Conservation (phyloP, 2,797 vertebrate genomes). For the Amphiprion clarkii region DNA sequence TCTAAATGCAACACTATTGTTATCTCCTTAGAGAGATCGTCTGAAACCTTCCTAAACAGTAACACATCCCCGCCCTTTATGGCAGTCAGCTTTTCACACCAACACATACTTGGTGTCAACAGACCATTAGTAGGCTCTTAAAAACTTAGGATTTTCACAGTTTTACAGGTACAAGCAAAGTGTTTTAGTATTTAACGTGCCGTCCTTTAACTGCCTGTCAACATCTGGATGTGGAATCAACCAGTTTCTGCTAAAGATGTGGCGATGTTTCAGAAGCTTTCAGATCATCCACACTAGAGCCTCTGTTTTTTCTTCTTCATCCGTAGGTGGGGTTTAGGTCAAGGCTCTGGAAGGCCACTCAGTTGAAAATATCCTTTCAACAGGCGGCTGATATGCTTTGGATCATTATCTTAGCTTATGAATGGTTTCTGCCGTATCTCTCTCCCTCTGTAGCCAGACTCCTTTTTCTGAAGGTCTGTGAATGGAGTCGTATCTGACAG, state of each 20-base stretch:
- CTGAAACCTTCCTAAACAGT: too few species aligned
- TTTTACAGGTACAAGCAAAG: not conserved
- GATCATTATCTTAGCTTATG: not conserved
- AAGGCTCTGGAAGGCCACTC: not conserved
- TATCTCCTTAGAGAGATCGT: too few species aligned
- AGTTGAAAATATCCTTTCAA: constrained; percentile 1
- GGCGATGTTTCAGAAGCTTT: not conserved
- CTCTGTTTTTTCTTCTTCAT: not conserved
- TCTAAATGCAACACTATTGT: too few species aligned
- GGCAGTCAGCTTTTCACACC: too few species aligned
- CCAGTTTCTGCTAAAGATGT: too few species aligned
- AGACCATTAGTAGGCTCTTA: not conserved
- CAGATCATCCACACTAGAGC: not conserved
- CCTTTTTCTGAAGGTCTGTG: not conserved
- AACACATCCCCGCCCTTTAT: too few species aligned
- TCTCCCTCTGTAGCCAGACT: not conserved
- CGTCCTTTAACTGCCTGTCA: not conserved
- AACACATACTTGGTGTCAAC: too few species aligned
- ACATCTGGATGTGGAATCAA: too few species aligned
- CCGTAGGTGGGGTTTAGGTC: not conserved
- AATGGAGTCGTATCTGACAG: not conserved
- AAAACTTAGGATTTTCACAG: not conserved
- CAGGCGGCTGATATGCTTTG: not conserved
- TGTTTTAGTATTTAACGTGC: not conserved
- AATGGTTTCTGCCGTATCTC: not conserved